Conservation (phyloP, 2,888 invertebrate species). For the Flexamia atlantica region DNA sequence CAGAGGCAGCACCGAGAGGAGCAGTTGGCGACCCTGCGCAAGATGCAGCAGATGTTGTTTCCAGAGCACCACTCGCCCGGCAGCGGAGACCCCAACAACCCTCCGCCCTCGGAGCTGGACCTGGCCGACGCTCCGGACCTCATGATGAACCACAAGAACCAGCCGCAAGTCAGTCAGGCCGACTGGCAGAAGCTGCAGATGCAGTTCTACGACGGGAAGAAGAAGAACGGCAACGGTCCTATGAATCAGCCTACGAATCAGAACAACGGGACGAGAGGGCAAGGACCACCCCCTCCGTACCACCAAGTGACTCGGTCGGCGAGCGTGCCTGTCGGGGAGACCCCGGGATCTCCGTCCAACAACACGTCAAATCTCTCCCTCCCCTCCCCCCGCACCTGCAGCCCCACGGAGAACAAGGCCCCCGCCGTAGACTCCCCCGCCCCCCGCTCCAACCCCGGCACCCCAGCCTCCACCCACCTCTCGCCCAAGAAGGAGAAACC, state of each 20-base stretch:
- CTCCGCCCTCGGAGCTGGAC: conserved; percentile 71
- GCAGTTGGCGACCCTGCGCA: conserved; percentile 92
- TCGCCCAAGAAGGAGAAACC: conserved; percentile 78
- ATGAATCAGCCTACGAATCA: conserved; percentile 67
- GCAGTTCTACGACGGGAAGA: conserved; percentile 88
- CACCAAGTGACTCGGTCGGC: conserved; percentile 86
- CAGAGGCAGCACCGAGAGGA: conserved; percentile 96
- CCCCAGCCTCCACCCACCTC: conserved; percentile 82
- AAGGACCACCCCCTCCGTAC: conserved; percentile 89
- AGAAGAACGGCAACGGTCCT: conserved; percentile 78
- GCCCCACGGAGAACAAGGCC: conserved; percentile 78
- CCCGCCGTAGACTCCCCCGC: conserved; percentile 78
- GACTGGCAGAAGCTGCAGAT: conserved; percentile 94
- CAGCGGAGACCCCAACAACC: conserved; percentile 52
- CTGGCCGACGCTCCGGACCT: conserved; percentile 69
- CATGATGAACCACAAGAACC: conserved; percentile 68
- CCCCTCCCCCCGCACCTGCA: conserved; percentile 85
- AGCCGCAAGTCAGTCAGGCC: conserved; percentile 71
- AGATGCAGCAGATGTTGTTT: conserved; percentile 96
- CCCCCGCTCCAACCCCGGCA: conserved; percentile 81
- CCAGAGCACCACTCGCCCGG: conserved; percentile 80
- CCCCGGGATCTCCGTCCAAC: conserved; percentile 84
- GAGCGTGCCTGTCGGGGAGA: conserved; percentile 84
- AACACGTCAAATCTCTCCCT: conserved; percentile 84
- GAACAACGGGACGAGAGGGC: conserved; percentile 74